phyloP scores from a whole-genome alignment of 2,888 invertebrate genomes.

The Callyntrura sp. region DNA sequence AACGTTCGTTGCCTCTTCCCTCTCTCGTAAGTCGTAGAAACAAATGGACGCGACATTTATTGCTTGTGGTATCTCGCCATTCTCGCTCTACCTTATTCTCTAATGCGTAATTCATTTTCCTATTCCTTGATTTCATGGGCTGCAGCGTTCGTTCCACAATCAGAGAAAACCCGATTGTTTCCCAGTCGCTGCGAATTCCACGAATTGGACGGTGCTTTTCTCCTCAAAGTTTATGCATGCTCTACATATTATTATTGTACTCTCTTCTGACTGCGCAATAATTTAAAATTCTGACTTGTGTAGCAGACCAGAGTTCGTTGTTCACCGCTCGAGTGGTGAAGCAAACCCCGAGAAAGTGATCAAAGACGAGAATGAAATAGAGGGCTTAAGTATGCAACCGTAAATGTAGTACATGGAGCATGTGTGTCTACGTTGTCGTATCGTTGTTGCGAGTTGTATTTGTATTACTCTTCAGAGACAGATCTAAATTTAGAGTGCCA shows the following conservation, averaged over 20 bases:
- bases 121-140: neutral
- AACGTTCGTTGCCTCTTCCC: neutral
- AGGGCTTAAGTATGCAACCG: neutral
- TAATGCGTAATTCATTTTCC: no score
- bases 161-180: conserved; percentile 22
- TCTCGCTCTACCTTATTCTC: neutral
- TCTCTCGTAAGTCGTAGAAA: neutral
- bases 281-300: conserved; percentile 21
- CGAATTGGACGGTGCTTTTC: neutral
- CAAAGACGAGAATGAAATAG: conserved; percentile 30
- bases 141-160: neutral
- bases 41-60: neutral
- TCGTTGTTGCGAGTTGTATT: neutral
- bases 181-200: conserved; percentile 13
- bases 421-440: neutral
- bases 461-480: conserved; percentile 55
- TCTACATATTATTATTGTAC: neutral
- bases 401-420: no score
- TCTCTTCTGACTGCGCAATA: conserved; percentile 41
- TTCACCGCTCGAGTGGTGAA: neutral
- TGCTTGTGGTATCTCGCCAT: neutral
- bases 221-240: neutral
- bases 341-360: conserved; percentile 20
- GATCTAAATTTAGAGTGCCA: conserved; percentile 70
- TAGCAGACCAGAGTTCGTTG: neutral